Conservation (phyloP, 2,888 invertebrate species). For the Cantharis rufa region DNA sequence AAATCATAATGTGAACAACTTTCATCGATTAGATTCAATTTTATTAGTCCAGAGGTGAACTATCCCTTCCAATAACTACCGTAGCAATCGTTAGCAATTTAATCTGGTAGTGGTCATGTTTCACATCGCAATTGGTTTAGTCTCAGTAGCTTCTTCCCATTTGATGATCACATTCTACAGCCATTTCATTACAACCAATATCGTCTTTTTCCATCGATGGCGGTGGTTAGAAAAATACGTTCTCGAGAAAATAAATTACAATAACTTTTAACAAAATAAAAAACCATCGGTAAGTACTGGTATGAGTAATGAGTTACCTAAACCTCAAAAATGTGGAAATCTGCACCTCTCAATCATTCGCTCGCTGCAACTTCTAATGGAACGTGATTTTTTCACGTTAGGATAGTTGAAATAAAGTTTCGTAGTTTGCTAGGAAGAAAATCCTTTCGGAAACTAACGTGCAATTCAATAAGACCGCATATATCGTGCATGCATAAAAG, state of each 20-base stretch:
- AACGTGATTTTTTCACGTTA: background rate
- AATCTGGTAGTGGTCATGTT: constrained; percentile 1
- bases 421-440: background rate
- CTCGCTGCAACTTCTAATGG: background rate
- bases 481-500: background rate
- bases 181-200: background rate
- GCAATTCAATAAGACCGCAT: background rate
- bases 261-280: background rate
- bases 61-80: background rate
- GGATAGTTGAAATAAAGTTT: background rate
- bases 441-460: background rate
- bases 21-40: background rate
- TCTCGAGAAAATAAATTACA: background rate
- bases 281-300: background rate
- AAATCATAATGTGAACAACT: background rate
- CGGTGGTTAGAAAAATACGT: background rate
- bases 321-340: background rate
- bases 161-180: background rate
- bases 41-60: background rate
- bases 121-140: background rate
- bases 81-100: constrained; percentile 1
- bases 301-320: background rate
- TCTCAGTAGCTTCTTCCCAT: background rate
- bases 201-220: background rate
- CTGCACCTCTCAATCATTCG: background rate